These are phyloP conservation scores for Melanotaenia duboulayi DNA, from an alignment of 2,113 vertebrate genomes.

Conservation along the genomic window DNA sequence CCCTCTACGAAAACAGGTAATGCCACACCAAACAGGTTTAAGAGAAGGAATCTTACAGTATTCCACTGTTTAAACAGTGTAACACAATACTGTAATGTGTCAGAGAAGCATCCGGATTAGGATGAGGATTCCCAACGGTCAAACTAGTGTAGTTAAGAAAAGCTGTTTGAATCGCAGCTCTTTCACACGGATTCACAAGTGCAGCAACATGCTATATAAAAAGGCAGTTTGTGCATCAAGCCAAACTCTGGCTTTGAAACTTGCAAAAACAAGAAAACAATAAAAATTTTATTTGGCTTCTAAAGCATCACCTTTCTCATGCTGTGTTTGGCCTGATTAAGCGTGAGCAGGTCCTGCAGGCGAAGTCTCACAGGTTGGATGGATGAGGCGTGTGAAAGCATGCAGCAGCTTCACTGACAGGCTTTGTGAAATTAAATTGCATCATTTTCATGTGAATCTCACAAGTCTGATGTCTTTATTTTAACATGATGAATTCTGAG, in stretches of 20 bases:
- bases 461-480: slow-evolving; percentile 33
- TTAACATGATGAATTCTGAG: slow-evolving; percentile 7
- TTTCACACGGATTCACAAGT: background rate
- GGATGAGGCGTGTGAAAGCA: slow-evolving; percentile 54
- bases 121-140: slow-evolving; percentile 65
- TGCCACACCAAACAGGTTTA: slow-evolving; percentile 47
- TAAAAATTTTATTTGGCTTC: slow-evolving; percentile 17
- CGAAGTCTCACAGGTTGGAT: slow-evolving; percentile 48
- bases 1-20: slow-evolving; percentile 23
- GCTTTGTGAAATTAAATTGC: slow-evolving; percentile 39
- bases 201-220: background rate
- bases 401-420: slow-evolving; percentile 20
- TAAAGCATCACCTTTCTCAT: background rate
- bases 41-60: slow-evolving; percentile 1
- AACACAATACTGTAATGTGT: background rate
- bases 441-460: slow-evolving; percentile 15
- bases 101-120: slow-evolving; percentile 40
- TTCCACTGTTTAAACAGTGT: slow-evolving; percentile 39
- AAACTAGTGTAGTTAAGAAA: slow-evolving; percentile 23
- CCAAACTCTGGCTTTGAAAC: background rate
- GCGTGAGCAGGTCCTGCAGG: slow-evolving; percentile 44
- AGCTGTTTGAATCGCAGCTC: slow-evolving; percentile 3
- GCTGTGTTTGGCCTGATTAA: slow-evolving; percentile 36
- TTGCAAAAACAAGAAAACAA: background rate
- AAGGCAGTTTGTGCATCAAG: slow-evolving; percentile 1